phyloP scores from a whole-genome alignment of 2,113 vertebrate species.

The Morone chrysops region DNA sequence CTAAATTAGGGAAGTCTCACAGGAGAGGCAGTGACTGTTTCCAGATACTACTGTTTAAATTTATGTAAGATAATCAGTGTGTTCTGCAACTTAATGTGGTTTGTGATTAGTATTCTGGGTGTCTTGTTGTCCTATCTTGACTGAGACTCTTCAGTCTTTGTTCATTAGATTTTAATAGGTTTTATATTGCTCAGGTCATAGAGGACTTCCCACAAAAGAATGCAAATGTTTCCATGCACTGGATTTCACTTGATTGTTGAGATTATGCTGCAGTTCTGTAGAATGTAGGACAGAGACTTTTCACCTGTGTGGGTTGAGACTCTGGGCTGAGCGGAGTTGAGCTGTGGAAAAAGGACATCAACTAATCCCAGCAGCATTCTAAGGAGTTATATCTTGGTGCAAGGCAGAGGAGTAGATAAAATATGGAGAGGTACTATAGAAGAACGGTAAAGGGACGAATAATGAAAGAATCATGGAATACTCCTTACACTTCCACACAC shows the following conservation, averaged over 20 bases:
- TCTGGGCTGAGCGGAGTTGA: slow-evolving; percentile 4
- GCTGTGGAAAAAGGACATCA: slow-evolving; percentile 31
- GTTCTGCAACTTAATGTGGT: slow-evolving; percentile 42
- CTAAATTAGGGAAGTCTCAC: slow-evolving; percentile 34
- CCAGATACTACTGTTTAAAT: slow-evolving; percentile 37
- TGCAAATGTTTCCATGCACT: slow-evolving; percentile 29
- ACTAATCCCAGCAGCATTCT: slow-evolving; percentile 36
- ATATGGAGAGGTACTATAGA: slow-evolving; percentile 21
- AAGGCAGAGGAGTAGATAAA: slow-evolving; percentile 35
- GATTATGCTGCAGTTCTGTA: slow-evolving; percentile 4
- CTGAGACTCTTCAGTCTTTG: slow-evolving; percentile 56
- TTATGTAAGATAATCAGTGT: slow-evolving; percentile 46
- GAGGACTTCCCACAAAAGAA: slow-evolving; percentile 58
- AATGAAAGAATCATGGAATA: slow-evolving; percentile 2
- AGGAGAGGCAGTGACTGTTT: slow-evolving; percentile 31
- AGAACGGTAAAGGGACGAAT: slow-evolving; percentile 7
- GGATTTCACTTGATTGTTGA: slow-evolving; percentile 20
- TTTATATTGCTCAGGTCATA: slow-evolving; percentile 53
- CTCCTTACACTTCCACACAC: not conserved
- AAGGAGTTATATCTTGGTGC: slow-evolving; percentile 30
- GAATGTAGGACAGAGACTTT: slow-evolving; percentile 32
- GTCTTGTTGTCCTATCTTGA: slow-evolving; percentile 56
- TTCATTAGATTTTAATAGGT: slow-evolving; percentile 69
- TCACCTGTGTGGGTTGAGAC: slow-evolving; percentile 51
- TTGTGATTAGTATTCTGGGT: slow-evolving; percentile 67